Evolutionary conservation across 2,113 vertebrate species (phyloP), one percentile per base, ranked within the genome.

Genomic region (Bufo bufo): DNA sequence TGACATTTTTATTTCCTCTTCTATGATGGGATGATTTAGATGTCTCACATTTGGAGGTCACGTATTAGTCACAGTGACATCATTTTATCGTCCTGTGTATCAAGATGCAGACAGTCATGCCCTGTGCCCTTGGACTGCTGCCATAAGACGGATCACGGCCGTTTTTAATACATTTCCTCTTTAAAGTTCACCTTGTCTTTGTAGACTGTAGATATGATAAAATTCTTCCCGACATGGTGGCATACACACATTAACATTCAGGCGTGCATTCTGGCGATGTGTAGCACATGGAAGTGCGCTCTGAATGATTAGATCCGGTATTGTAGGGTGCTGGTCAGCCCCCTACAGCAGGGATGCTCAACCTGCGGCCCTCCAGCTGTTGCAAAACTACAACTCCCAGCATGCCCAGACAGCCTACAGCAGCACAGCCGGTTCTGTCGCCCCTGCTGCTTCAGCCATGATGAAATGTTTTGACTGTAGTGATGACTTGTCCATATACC

Each of bases 171-270:
- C 43, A 1, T 80, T 80, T 17, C 59, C 13, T 43, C 49, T 59
- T 43, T 56, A 56, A 50, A 54, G 49, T 78, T 78, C 77, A 78
- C 77, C 77, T 78, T 78, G 77, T 6, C 77, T 56, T 56, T 56
- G 49, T 54, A 78, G 50, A n/a, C 50, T 54, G 2, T n/a, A 54
- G n/a, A 43, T 23, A 59, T 0, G 23, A 80, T 43, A 80, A 49
- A 49, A 33, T 0, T 78, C 50, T 50, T 54, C 56, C 77, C 13
- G 77, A 78, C 50, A 12, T 52, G 3, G 20, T 78, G 20, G 49
- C 11, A 20, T 78, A 33, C 74, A 23, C 74, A 50, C 8, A 49
- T 20, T 78, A 78, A 16, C 19, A 52, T 50, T 77, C 16, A 20
- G 0, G 16, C 6, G 71, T 47, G 49, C 49, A 6, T 74, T 23